Base-by-base conservation (phyloP, 2,113 vertebrate genomes). In the Perca flavescens region DNA sequence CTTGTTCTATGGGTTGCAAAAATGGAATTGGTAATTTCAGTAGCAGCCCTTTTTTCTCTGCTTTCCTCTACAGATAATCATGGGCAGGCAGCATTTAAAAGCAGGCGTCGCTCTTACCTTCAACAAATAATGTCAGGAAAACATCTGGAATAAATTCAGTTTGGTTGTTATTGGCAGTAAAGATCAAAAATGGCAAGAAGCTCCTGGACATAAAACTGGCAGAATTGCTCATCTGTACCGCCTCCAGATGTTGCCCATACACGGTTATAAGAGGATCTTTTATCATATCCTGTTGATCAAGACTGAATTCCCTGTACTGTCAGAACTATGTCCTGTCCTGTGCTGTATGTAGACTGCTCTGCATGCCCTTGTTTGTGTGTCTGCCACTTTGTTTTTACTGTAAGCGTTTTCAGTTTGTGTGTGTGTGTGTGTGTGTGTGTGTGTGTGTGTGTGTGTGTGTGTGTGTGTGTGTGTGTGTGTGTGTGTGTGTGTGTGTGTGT, bases 251-350 rank as follows among this genome's bases (percentile, higher is more conserved):
- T 64, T 68, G 60, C 22, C 34, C 50, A 0, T 57, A 49, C n/a
- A 6, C 4, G 0, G 14, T 75, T 54, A 13, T 63, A 21, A 74
- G 36, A 82, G 80, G 85, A 84, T 79, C 79, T 84, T 76, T 64
- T 60, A 71, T 91, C 80, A 85, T 52, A 87, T 93, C 90, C 92
- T 92, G 91, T 91, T 93, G 85, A 92, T 85, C 2, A 1, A 68
- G 65, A 19, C 50, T 34, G 58, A 84, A 79, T 81, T 87, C 83
- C 80, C 77, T 64, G 25, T 28, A 6, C 64, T 57, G 52, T 49
- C 71, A 83, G 22, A 60, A 16, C 22, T 7, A 16, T 43, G 54
- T 89, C 85, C 81, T 64, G 69, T 25, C 65, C 67, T 60, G n/a
- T 34, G 17, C n/a, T 77, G n/a, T 17, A 15, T 61, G 66, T 4